Base-by-base conservation (phyloP, 37 sponge, comb jelly and placozoan genomes). In the Ephydatia muelleri region DNA sequence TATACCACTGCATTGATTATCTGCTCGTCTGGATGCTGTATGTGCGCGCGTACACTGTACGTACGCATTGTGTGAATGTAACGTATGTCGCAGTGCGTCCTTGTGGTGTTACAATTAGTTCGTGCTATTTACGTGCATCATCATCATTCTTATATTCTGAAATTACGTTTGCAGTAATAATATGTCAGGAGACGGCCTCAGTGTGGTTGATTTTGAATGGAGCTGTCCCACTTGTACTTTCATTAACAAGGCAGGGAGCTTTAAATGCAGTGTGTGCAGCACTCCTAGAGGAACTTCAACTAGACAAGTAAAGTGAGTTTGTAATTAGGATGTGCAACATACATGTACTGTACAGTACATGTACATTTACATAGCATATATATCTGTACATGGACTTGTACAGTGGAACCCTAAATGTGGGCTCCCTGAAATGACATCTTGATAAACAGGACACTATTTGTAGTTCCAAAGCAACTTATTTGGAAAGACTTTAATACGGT, bases 231-330 rank as follows among this genome's bases (percentile, higher is more conserved):
- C 85, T 3, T 89, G 90, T 65, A 89, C 90, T 1, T 84, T 74
- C 29, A 75, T 84, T n/a, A 89, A 89, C 67, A 84, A 80, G 65
- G 67, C 84, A 64, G 79, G 73, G 14, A 80, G 81, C 35, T 89
- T 80, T 70, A 89, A 89, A 39, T 89, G 90, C 43, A 68, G 36
- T 14, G 68, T 80, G 19, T 89, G 90, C 67, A 82, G 82, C 2
- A 89, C 90, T 30, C 80, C 85, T 12, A 89, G 85, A 40, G 90
- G 90, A 75, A 89, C 90, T 29, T 85, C 90, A 2, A 89, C 90
- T 9, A 73, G 90, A 75, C 90, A 89, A 68, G 73, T 75, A 43
- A 89, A 89, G 90, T 89, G 47, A 48, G 88, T 27, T 4, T 49
- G 16, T 1, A 1, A 57, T 57, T 16, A 16, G 57, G 19, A 43